Evolutionary conservation across 2,797 vertebrate genomes (phyloP), one percentile per base, ranked within the genome.

Genomic region (Hemibagrus guttatus): DNA sequence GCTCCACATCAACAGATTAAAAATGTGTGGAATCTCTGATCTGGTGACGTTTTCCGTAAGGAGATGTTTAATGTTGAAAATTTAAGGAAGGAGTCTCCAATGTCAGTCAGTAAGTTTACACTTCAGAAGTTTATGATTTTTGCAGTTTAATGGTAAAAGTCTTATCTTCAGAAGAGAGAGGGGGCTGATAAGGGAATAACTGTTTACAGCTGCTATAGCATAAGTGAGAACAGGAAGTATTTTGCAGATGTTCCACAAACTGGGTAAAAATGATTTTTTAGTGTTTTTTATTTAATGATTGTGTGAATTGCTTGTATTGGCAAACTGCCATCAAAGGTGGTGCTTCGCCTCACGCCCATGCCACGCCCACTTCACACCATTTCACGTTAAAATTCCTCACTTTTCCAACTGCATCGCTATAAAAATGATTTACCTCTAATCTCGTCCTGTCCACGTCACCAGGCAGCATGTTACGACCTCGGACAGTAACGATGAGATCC

Each of bases 391-490:
- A n/a, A 8, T 52, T n/a, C 23, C 5, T 49, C 16, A 13, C 71
- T 6, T 49, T 52, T 3, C 6, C 13, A 31, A 11, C 12, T 6
- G 46, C 72, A 17, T 52, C 16, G 72, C 81, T 39, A 3, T 35
- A 13, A 26, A 35, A 26, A 9, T 11, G 58, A 49, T 76, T 95
- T 91, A 98, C 98, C 96, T 99, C 98, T 84, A 99, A 92, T 85
- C 97, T 95, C 85, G 98, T 96, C 93, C 98, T 95, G 94, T 99
- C 98, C 90, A 96, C 97, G 1, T 99, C 98, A 90, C 95, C 95
- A 81, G 98, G 98, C 75, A 97, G 96, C 87, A 95, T 95, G 90
- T 96, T 96, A 87, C 96, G 96, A 21, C 97, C 98, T 88, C 98
- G 96, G 0, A 97, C 97, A 86, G 97, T 98, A 91, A 99, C 97